Evolutionary conservation across 2,797 vertebrate genomes (phyloP).

Genomic region (Bovichtus variegatus): DNA sequence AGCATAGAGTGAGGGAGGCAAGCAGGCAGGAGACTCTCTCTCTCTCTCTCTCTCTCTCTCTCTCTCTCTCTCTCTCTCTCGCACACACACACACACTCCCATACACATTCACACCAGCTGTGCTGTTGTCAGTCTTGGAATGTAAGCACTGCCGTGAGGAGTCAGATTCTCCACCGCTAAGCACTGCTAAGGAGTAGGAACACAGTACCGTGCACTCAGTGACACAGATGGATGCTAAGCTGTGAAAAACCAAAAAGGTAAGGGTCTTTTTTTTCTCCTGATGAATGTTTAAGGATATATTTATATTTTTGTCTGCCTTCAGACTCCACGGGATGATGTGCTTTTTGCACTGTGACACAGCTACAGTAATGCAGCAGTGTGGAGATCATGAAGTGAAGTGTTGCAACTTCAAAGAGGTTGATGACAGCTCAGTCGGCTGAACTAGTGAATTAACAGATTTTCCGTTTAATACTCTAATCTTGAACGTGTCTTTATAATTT

Average conservation of each 20-base stretch:
- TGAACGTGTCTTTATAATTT: background rate
- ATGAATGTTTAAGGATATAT: conserved; percentile 39
- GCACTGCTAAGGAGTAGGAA: conserved; percentile 75
- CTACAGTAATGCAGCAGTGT: conserved; percentile 47
- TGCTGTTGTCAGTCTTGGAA: conserved; percentile 85
- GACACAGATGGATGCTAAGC: conserved; percentile 78
- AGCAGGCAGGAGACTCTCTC: conserved; percentile 58
- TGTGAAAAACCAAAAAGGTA: conserved; percentile 77
- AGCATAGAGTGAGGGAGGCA: conserved; percentile 64
- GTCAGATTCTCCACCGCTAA: conserved; percentile 67
- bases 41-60: conserved; percentile 38
- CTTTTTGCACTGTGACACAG: conserved; percentile 54
- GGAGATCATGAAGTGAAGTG: conserved; percentile 47
- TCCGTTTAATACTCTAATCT: background rate
- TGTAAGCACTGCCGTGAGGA: conserved; percentile 83
- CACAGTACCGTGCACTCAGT: conserved; percentile 63
- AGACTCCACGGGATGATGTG: conserved; percentile 53
- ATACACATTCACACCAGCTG: conserved; percentile 77
- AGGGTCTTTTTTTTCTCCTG: conserved; percentile 43
- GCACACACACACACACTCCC: conserved; percentile 54
- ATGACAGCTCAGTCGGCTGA: conserved; percentile 6
- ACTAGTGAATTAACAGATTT: background rate
- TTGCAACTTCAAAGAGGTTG: conserved; percentile 63
- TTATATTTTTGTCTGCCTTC: conserved; percentile 49
- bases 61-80: conserved; percentile 37